A percentile compares a stretch with the other conserved stretches of the same genome.
phyloP scores from a whole-genome alignment of 2,113 vertebrate genomes.

The Cyanocitta stelleri region DNA sequence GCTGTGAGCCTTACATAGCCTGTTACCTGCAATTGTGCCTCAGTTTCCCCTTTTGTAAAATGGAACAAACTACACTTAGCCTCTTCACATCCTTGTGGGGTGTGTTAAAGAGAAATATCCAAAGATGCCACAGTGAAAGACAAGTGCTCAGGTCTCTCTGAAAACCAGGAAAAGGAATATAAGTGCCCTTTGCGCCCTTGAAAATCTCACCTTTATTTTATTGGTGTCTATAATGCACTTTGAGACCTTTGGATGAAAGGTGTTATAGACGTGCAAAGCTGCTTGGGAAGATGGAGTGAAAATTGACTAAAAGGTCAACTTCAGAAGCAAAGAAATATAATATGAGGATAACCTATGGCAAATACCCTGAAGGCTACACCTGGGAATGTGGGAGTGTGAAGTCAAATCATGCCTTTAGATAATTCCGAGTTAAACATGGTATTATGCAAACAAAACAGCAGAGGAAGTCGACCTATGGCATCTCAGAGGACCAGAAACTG shows the following conservation, averaged over 20 bases:
- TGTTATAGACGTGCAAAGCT: neutral
- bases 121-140: neutral
- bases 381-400: neutral
- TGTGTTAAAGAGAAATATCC: neutral
- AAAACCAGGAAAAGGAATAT: neutral
- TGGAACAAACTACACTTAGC: neutral
- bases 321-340: slow-evolving; percentile 19
- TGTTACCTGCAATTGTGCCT: neutral
- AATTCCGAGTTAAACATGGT: neutral
- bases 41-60: neutral
- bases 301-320: slow-evolving; percentile 17
- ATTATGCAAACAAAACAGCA: neutral
- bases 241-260: neutral
- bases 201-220: slow-evolving; percentile 14
- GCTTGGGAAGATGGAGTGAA: neutral
- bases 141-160: neutral
- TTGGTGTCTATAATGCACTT: neutral
- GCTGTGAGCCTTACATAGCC: neutral
- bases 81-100: neutral
- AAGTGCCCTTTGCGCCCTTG: neutral
- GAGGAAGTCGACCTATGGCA: neutral
- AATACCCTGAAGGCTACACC: slow-evolving; percentile 9
- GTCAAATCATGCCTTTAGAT: neutral
- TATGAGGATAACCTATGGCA: slow-evolving; percentile 4
- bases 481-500: neutral